phyloP scores from a whole-genome alignment of 2,113 vertebrate species.

The Mixornis gularis region DNA sequence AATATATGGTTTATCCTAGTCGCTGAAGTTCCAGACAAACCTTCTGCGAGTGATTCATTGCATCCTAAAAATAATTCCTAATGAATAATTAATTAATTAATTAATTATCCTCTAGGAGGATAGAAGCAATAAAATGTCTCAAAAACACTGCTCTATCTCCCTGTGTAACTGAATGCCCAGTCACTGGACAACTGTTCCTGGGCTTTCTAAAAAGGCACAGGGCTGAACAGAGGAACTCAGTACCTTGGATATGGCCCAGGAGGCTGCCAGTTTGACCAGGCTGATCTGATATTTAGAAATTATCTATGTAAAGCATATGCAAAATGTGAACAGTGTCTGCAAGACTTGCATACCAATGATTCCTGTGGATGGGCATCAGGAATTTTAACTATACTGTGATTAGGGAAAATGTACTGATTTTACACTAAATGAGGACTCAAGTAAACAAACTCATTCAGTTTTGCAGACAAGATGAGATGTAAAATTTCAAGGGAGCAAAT shows the following conservation, averaged over 20 bases:
- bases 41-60: background rate
- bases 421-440: background rate
- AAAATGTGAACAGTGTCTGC: background rate
- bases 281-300: background rate
- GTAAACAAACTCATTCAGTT: background rate
- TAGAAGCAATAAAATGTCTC: background rate
- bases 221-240: background rate
- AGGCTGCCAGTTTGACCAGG: background rate
- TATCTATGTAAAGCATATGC: background rate
- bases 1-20: background rate
- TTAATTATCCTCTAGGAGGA: background rate
- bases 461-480: background rate
- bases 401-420: background rate
- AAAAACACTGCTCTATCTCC: background rate
- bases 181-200: background rate
- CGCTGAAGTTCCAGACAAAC: background rate
- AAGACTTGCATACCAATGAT: background rate
- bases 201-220: background rate
- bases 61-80: background rate
- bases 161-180: background rate
- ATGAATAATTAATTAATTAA: too few species aligned
- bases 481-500: background rate
- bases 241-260: background rate
- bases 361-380: background rate
- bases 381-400: background rate